These are phyloP conservation scores for Drosophila nigrodunni DNA, from an alignment of 1,140 invertebrate genomes.

Conservation along the genomic window DNA sequence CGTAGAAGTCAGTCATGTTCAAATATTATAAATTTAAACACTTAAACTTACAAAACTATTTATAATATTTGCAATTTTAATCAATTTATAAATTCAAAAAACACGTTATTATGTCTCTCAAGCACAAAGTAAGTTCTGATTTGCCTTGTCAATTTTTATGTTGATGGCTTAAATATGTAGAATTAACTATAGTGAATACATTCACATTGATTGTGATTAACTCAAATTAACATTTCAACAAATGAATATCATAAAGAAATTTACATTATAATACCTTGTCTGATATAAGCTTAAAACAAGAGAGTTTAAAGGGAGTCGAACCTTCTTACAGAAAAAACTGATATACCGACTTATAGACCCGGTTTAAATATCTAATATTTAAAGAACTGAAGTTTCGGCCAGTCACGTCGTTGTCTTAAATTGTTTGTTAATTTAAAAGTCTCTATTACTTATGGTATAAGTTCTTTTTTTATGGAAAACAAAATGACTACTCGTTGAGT, in stretches of 20 bases:
- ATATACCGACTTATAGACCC: too few relatives aligned
- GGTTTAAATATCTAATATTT: not conserved
- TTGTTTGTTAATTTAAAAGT: not conserved
- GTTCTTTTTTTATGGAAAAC: not conserved
- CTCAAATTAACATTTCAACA: conserved; percentile 12
- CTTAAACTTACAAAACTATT: too few relatives aligned
- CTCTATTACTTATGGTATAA: not conserved
- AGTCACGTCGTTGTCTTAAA: too few relatives aligned
- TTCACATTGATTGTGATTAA: not conserved
- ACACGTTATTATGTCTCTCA: too few relatives aligned
- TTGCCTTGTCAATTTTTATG: too few relatives aligned
- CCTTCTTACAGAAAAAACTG: too few relatives aligned
- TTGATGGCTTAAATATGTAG: too few relatives aligned
- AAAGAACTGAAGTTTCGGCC: too few relatives aligned
- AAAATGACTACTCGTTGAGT: not conserved
- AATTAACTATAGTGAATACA: not conserved
- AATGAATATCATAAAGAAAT: not conserved
- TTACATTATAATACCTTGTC: conserved; percentile 5
- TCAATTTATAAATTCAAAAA: too few relatives aligned
- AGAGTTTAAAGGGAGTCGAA: not conserved
- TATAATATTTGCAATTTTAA: too few relatives aligned
- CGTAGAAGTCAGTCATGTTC: not conserved
- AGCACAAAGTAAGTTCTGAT: too few relatives aligned
- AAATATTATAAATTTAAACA: not conserved
- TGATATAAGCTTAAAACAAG: conserved; percentile 1